A percentile compares a stretch with the other conserved stretches of the same genome.
These are phyloP conservation scores for Antitype chi DNA, from an alignment of 2,888 invertebrate species.

Conservation along the genomic window DNA sequence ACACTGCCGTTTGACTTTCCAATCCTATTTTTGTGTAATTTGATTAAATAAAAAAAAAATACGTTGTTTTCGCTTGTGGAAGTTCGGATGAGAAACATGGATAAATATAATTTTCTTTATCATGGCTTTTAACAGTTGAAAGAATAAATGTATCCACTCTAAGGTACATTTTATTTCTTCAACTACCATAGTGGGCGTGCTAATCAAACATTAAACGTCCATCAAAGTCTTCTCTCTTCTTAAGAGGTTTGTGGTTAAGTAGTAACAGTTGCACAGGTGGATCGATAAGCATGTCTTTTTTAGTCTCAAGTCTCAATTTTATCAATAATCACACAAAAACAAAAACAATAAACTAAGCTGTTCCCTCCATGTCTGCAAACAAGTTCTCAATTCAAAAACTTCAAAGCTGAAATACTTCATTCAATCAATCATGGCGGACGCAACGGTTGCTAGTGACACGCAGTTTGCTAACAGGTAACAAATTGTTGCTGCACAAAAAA, in stretches of 20 bases:
- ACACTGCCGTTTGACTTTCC: not conserved
- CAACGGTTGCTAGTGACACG: constrained; percentile 64
- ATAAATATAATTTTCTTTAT: not conserved
- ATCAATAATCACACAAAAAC: not conserved
- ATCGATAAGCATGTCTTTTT: not conserved
- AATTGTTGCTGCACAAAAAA: constrained; percentile 62
- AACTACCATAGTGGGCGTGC: not conserved
- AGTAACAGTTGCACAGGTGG: too few species aligned
- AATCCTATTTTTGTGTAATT: not conserved
- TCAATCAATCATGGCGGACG: constrained; percentile 66
- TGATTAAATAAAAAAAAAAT: constrained; percentile 6
- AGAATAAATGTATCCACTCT: too few species aligned
- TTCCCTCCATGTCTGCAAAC: constrained; percentile 14
- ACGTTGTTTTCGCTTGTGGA: not conserved
- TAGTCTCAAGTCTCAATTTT: not conserved
- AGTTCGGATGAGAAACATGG: not conserved
- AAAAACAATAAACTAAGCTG: not conserved
- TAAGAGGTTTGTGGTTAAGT: too few species aligned
- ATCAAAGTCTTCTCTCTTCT: too few species aligned
- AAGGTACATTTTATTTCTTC: not conserved
- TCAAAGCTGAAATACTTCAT: constrained; percentile 58
- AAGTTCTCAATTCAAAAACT: constrained; percentile 50
- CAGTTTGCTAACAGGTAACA: constrained; percentile 67
- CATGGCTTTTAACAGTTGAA: too few species aligned
- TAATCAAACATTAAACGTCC: not conserved